Conservation (phyloP, 2,113 vertebrate genomes). For the Geococcyx californianus region DNA sequence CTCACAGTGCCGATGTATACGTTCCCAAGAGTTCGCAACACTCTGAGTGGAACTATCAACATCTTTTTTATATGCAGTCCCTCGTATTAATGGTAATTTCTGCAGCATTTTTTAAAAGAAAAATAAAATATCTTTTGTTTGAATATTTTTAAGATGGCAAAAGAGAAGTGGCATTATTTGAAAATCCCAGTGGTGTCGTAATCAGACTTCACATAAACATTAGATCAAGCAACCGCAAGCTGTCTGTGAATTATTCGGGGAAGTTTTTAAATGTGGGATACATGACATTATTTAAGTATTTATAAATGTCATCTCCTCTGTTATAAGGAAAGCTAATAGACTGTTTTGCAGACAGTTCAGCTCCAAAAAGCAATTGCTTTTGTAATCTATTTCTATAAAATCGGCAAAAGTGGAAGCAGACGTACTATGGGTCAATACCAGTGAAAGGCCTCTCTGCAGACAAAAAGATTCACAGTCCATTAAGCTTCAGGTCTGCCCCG, state of each 20-base stretch:
- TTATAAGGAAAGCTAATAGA: slow-evolving; percentile 75
- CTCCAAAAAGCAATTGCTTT: slow-evolving; percentile 62
- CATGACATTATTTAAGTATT: slow-evolving; percentile 77
- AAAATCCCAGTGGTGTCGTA: slow-evolving; percentile 45
- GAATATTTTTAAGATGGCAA: slow-evolving; percentile 26
- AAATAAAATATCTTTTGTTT: neutral
- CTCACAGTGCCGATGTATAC: neutral
- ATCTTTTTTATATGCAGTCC: neutral
- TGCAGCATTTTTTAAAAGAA: neutral
- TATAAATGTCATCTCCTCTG: slow-evolving; percentile 75
- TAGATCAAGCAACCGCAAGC: slow-evolving; percentile 55
- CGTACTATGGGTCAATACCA: slow-evolving; percentile 76
- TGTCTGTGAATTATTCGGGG: slow-evolving; percentile 63
- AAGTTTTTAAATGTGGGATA: slow-evolving; percentile 63
- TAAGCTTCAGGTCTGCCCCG: slow-evolving; percentile 82
- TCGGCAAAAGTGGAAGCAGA: slow-evolving; percentile 58
- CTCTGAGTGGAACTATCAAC: neutral
- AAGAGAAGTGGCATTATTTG: slow-evolving; percentile 49
- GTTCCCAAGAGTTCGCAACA: neutral
- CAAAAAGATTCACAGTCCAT: slow-evolving; percentile 81
- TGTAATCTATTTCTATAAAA: slow-evolving; percentile 75
- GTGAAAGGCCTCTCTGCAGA: slow-evolving; percentile 67
- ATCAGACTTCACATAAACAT: slow-evolving; percentile 57
- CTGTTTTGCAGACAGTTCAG: slow-evolving; percentile 73
- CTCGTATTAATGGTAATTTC: slow-evolving; percentile 6